Conservation (phyloP, 2,797 vertebrate species). For the Lithobates pipiens region DNA sequence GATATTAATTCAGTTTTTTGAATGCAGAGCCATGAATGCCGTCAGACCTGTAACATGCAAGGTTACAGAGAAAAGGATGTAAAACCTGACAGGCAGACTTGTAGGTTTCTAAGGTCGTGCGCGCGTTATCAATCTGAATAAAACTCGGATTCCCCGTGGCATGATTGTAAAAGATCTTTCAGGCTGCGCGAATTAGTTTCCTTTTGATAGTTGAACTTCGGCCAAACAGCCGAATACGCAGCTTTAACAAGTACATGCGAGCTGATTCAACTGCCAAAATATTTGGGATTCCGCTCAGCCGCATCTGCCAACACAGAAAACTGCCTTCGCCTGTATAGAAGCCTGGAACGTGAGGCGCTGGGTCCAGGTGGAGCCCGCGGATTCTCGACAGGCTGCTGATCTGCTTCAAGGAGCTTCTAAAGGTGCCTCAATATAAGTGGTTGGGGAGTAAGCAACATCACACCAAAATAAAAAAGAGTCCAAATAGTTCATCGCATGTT, state of each 20-base stretch:
- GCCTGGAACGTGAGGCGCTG: neutral
- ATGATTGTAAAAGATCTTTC: neutral
- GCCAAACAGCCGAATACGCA: neutral
- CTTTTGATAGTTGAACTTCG: neutral
- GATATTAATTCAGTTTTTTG: slow-evolving; percentile 35
- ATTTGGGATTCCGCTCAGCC: neutral
- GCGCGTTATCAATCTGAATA: neutral
- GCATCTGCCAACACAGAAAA: neutral
- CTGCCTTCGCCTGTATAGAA: neutral
- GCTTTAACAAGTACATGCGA: neutral
- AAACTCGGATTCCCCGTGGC: neutral
- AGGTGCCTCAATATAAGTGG: no score
- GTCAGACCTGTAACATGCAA: neutral
- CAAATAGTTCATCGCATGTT: no score
- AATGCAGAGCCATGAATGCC: slow-evolving; percentile 34
- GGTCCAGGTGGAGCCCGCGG: neutral
- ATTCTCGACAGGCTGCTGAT: no score
- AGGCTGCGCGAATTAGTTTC: neutral
- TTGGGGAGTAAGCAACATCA: no score
- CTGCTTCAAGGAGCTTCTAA: no score
- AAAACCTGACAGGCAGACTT: slow-evolving; percentile 1
- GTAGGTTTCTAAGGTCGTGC: neutral
- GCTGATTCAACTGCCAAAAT: neutral
- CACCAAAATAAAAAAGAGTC: no score
- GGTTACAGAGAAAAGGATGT: slow-evolving; percentile 5